Conservation (phyloP, 2,888 invertebrate species). For the Quadroppia sp. region DNA sequence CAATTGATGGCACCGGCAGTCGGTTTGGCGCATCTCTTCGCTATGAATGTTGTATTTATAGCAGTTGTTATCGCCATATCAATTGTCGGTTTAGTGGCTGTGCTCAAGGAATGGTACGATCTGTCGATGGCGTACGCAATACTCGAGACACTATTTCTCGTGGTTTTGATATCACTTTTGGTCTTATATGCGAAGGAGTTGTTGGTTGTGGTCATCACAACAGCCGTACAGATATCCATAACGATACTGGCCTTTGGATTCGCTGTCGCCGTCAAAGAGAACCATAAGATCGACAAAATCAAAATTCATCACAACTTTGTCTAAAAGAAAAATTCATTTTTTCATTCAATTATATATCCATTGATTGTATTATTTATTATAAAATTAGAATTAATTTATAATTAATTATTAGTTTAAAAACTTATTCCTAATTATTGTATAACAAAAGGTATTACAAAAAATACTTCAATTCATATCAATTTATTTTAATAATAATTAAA, state of each 20-base stretch:
- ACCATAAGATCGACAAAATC: background rate
- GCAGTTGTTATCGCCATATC: conserved; percentile 1
- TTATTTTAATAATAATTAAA: too few species aligned
- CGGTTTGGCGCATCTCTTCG: conserved; percentile 16
- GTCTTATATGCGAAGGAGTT: background rate
- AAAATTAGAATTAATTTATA: too few species aligned
- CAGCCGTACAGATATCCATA: conserved; percentile 20
- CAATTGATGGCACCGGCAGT: conserved; percentile 8
- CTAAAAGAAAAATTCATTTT: too few species aligned
- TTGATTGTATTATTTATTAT: too few species aligned
- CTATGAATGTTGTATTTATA: conserved; percentile 16
- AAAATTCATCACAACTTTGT: conserved; percentile 23
- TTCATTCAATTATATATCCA: too few species aligned
- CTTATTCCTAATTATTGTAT: too few species aligned
- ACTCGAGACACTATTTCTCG: conserved; percentile 8
- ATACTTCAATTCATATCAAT: too few species aligned
- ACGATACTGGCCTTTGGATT: conserved; percentile 23
- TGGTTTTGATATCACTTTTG: background rate
- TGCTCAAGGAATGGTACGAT: conserved; percentile 21
- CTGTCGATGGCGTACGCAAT: conserved; percentile 20
- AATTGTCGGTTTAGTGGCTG: conserved; percentile 20
- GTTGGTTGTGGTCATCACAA: background rate
- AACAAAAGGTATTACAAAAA: too few species aligned
- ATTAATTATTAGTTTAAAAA: too few species aligned
- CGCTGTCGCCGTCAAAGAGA: conserved; percentile 18